Evolutionary conservation across 2,113 vertebrate genomes (phyloP), one percentile per base, ranked within the genome.

Genomic region (Jaculus jaculus): DNA sequence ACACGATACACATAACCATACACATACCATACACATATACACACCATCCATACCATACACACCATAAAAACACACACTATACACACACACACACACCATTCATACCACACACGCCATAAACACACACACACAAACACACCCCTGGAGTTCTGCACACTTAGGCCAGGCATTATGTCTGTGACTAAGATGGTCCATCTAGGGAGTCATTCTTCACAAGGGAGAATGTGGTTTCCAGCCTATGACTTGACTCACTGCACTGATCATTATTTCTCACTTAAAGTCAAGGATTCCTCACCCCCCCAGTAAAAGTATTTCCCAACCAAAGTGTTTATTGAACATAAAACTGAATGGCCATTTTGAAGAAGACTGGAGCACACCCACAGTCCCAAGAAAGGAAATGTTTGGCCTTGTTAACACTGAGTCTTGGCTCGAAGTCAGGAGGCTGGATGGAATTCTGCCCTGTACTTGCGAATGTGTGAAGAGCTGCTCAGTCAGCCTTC

Each of bases 401-500:
- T 75, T n/a, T 81, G 77, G 71, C 89, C 92, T 93, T 93, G 75
- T 89, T 88, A 63, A 69, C 39, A 71, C 72, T 86, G 88, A 85
- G 54, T 77, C 92, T 94, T 77, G 84, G 88, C 86, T 83, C 61
- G 47, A 30, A n/a, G 7, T 65, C 84, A 47, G 42, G 86, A 94
- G 84, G 74, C 82, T 92, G 54, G 28, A n/a, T 92, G 94, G 86
- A 93, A 92, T 97, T 88, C 86, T 37, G 79, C 54, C 74, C 71
- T 74, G 37, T 32, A 10, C 81, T 93, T 95, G 66, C 75, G 93
- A 93, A 92, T 39, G 68, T 91, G 74, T 96, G 21, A 72, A 88
- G 71, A 97, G 92, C 71, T 95, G 86, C 93, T 92, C 85, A 37
- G 88, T 96, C 92, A 95, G 94, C 83, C 71, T 95, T 82, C 0